Evolutionary conservation across 2,113 vertebrate species (phyloP).

Genomic region (Sceloporus tristichus): DNA sequence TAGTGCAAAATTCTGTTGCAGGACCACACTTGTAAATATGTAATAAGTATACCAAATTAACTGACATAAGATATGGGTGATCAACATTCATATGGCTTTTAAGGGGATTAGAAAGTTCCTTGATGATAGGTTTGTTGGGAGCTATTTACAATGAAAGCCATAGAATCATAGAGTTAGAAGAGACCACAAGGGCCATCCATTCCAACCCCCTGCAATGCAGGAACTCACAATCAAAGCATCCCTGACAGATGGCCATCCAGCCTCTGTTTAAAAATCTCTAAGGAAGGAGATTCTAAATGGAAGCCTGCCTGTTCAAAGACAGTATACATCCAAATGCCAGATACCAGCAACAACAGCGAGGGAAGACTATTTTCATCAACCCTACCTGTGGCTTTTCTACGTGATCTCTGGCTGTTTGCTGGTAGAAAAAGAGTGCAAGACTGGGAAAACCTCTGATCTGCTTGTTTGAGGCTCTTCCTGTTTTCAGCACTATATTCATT

Average conservation of each 20-base stretch:
- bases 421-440: background rate
- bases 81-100: background rate
- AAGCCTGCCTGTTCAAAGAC: background rate
- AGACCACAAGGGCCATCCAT: too few species aligned
- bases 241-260: too few species aligned
- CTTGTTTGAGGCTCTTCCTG: background rate
- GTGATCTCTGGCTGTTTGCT: background rate
- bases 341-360: background rate
- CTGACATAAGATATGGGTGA: background rate
- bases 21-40: background rate
- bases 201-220: too few species aligned
- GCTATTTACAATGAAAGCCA: background rate
- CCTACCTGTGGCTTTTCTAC: background rate
- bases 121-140: background rate
- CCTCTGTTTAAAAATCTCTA: too few species aligned
- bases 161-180: too few species aligned
- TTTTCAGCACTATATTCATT: constrained; percentile 26
- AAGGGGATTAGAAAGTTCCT: background rate
- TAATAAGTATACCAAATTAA: background rate
- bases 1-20: too few species aligned
- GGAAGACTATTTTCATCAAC: background rate
- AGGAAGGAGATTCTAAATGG: background rate
- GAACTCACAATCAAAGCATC: too few species aligned
- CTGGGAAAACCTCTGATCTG: too few species aligned
- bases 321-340: background rate